Percentiles rank a stretch among this genome's conserved stretches.
These are phyloP conservation scores for Drosophila prosaltans DNA, from an alignment of 1,140 invertebrate species.

Conservation along the genomic window DNA sequence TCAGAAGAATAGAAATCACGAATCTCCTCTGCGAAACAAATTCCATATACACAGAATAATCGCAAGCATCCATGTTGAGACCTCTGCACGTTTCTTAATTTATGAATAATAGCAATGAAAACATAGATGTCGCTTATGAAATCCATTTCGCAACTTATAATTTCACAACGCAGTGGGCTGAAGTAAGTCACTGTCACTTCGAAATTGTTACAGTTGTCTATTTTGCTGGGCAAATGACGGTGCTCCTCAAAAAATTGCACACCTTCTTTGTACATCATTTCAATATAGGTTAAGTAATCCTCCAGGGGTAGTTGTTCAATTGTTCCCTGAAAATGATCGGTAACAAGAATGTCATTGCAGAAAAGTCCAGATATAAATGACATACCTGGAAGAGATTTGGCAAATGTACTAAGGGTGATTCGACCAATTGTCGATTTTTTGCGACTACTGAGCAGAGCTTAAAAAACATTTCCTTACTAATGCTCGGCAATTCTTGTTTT, in stretches of 20 bases:
- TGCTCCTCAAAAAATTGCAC: no score
- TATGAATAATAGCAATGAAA: no score
- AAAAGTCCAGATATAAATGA: background rate
- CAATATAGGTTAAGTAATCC: background rate
- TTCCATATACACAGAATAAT: background rate
- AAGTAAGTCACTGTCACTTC: background rate
- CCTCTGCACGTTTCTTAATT: no score
- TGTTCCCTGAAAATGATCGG: background rate
- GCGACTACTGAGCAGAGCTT: background rate
- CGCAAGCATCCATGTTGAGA: background rate
- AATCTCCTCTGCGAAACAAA: background rate
- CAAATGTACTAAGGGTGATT: no score
- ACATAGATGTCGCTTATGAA: no score
- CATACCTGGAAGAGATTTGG: background rate
- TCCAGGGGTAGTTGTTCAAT: background rate
- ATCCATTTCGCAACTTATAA: no score
- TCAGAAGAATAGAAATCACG: constrained; percentile 39
- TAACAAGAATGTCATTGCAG: background rate
- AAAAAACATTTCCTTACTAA: background rate
- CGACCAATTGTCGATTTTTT: no score
- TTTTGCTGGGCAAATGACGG: background rate
- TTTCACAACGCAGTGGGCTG: background rate
- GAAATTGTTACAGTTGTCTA: background rate
- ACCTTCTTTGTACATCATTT: background rate
- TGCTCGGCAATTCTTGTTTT: no score